Evolutionary conservation across 2,888 invertebrate genomes (phyloP), one percentile per base, ranked within the genome.

Genomic region (Clepsis dumicolana): DNA sequence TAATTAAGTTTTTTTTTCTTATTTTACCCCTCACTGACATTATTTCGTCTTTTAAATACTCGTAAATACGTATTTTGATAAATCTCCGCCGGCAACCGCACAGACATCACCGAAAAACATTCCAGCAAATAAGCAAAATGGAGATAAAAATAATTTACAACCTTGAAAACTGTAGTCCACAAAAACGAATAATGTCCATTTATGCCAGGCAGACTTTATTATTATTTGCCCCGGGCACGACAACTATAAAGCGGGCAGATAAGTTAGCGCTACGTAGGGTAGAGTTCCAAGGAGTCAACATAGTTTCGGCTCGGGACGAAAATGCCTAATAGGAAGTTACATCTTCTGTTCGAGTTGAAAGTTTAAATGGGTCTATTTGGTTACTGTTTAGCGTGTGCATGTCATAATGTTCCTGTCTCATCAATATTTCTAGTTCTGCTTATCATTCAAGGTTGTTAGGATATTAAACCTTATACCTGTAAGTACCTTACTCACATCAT

Each of bases 141-240:
- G 62, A 56, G 35, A 67, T 63, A 71, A 79, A 78, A 75, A 77
- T 77, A 77, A 76, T 79, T 80, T 81, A 77, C 73, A 73, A 71
- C 76, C 71, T 74, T 76, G 72, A 80, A 82, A 80, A 74, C 73
- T 75, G 76, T 70, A 77, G 70, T 75, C 74, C 74, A 77, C 75
- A 75, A 77, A 80, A 79, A 76, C 77, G 72, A 76, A 76, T 77
- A 80, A 77, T 83, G 82, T 81, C 80, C 80, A 75, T 81, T 82
- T 80, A 77, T 79, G 76, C 76, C 72, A 75, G 70, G 77, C 80
- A 70, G 80, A 82, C 79, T 88, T 88, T 87, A 88, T 82, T 85
- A 84, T 88, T 87, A 89, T 87, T 86, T 82, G 83, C 84, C 75
- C 69, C 71, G 72, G 79, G 79, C 89, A 89, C 84, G 87, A 83